Evolutionary conservation across 2,797 vertebrate genomes (phyloP).

Genomic region (Saxicola maurus): DNA sequence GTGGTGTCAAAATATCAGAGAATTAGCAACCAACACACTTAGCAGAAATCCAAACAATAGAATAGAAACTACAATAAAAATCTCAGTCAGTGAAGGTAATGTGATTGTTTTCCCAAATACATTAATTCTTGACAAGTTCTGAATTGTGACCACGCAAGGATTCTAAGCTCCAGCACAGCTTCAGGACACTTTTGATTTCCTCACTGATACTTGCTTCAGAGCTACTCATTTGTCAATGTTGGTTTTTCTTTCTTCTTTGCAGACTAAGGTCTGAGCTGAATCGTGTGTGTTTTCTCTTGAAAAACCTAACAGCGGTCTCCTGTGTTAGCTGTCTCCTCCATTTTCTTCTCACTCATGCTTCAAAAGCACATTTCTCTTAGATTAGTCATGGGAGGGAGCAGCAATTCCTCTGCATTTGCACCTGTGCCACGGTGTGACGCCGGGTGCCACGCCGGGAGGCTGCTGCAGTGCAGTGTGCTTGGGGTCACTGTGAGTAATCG

Average conservation of each 20-base stretch:
- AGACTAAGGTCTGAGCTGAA: conserved; percentile 10
- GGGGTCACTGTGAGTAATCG: conserved; percentile 56
- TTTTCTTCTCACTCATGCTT: background rate
- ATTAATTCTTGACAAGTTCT: background rate
- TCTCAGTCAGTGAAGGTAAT: conserved; percentile 5
- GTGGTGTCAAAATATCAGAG: background rate
- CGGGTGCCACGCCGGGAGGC: background rate
- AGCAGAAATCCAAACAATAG: conserved; percentile 5
- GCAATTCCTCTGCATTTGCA: background rate
- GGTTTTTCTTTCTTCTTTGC: background rate
- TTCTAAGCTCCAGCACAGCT: background rate
- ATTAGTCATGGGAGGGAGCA: background rate
- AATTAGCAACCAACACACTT: conserved; percentile 23
- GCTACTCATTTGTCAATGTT: background rate
- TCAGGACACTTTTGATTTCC: background rate
- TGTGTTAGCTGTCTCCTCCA: background rate
- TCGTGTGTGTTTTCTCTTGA: background rate
- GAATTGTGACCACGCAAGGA: background rate
- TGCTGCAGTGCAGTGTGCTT: fast-evolving
- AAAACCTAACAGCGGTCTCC: background rate
- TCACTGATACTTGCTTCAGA: background rate
- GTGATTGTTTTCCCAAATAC: background rate
- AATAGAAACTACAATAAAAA: conserved; percentile 17
- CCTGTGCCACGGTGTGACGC: background rate
- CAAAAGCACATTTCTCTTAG: background rate